A percentile compares a stretch with the other conserved stretches of the same genome.
Conservation (phyloP, 2,888 invertebrate genomes). For the Eupithecia subfuscata region DNA sequence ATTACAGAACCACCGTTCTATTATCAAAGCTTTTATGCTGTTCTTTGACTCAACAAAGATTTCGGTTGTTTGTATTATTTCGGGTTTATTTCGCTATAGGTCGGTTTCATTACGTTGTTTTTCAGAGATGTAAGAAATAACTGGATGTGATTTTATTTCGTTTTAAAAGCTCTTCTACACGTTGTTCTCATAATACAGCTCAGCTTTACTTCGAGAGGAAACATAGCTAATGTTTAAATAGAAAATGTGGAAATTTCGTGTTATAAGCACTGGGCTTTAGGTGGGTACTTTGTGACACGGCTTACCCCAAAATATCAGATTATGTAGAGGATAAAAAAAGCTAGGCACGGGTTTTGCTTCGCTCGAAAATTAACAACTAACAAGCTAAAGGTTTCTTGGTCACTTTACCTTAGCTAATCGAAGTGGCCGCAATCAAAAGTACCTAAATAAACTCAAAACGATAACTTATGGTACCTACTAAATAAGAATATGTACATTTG, state of each 20-base stretch:
- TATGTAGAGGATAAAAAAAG: not conserved
- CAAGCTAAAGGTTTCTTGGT: not conserved
- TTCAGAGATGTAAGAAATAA: not conserved
- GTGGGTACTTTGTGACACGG: not conserved
- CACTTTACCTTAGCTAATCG: not conserved
- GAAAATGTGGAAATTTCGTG: not conserved
- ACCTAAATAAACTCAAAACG: too few species aligned
- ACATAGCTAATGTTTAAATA: not conserved
- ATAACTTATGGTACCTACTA: too few species aligned
- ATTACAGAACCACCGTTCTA: conserved; percentile 49
- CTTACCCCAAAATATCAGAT: not conserved
- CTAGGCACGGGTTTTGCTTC: not conserved
- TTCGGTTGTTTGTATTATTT: conserved; percentile 28
- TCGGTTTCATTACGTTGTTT: not conserved
- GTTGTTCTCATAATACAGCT: not conserved
- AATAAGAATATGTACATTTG: too few species aligned
- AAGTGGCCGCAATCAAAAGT: not conserved
- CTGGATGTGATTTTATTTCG: not conserved
- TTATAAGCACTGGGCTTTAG: not conserved
- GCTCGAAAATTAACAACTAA: not conserved
- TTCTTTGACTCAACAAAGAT: conserved; percentile 43
- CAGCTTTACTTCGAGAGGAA: not conserved
- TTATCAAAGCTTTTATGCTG: conserved; percentile 47
- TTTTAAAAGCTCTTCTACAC: not conserved
- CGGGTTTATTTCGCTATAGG: conserved; percentile 18